Base-by-base conservation (phyloP, 2,888 invertebrate genomes). In the Hetaerina titia region DNA sequence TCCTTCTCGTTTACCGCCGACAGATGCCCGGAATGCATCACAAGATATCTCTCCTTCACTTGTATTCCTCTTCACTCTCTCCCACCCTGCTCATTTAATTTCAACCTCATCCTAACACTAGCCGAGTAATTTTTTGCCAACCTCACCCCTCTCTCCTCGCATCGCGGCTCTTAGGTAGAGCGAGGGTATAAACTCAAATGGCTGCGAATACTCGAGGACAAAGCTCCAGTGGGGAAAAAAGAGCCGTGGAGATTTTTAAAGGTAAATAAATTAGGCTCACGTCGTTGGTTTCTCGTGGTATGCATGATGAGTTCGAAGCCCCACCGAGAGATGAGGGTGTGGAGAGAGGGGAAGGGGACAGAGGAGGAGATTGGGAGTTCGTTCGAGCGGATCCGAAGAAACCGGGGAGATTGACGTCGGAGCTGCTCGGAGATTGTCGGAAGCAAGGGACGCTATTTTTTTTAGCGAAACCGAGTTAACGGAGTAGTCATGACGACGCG, bases 251-350 rank as follows among this genome's bases (percentile, higher is more conserved):
- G 69, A 69, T 69, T 69, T 69, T 69, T 22, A 69, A 69, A 69
- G 90, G 90, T 31, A 63, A 90, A 90, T 90, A 90, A 31, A 90
- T 90, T 90, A 90, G 63, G 45, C 22, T 58, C 89, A 15, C 22
- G 17, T 17, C 58, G 56, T 22, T 69, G 13, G 92, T 22, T 74
- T 92, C 92, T 45, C 92, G 45, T 45, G 92, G 69, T 63, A 22
- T 69, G 64, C 92, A 69, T 25, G 13, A 56, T 45, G 19, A 22
- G 56, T 19, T 45, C 22, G 60, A 58, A 60, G 58, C 17, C 17
- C 31, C 31, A 19, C 69, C 69, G 31, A 64, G 90, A 60, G 45
- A 45, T 45, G 45, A 45, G 45, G 45, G 89, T 19, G n/a, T 7
- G 15, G 69, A n/a, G 45, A 56, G 45, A 56, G 45, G 45, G 56